Conservation (phyloP, 1,140 invertebrate species). For the Zaprionus vittiger region DNA sequence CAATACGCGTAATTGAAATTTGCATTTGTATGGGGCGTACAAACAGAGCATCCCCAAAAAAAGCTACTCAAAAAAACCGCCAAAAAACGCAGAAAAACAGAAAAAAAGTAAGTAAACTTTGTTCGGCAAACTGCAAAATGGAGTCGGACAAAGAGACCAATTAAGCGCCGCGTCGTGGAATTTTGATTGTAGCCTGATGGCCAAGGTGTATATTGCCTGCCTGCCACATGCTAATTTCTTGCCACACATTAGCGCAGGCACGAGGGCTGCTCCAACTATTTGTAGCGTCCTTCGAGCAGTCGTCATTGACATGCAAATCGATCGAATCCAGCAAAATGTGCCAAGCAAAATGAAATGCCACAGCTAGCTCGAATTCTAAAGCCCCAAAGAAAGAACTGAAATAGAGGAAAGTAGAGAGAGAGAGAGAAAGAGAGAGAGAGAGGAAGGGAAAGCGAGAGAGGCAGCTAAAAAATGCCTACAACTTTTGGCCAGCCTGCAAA, state of each 20-base stretch:
- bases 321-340: constrained; percentile 23
- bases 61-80: constrained; percentile 20
- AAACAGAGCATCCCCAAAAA: constrained; percentile 15
- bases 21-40: constrained; percentile 64
- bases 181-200: constrained; percentile 63
- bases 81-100: constrained; percentile 28
- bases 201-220: background rate
- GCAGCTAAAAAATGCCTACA: constrained; percentile 41
- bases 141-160: constrained; percentile 61
- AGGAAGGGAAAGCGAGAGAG: background rate
- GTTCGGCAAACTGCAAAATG: constrained; percentile 11
- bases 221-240: constrained; percentile 19
- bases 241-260: constrained; percentile 5
- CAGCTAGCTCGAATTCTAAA: constrained; percentile 39
- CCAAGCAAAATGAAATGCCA: constrained; percentile 23
- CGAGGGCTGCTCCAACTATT: constrained; percentile 1
- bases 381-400: background rate
- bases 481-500: constrained; percentile 30
- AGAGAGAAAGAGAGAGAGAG: background rate
- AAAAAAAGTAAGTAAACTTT: constrained; percentile 41
- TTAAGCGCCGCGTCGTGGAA: constrained; percentile 68
- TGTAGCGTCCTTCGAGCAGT: background rate
- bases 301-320: constrained; percentile 32
- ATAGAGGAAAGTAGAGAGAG: background rate
- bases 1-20: constrained; percentile 80